Evolutionary conservation across 2,888 invertebrate species (phyloP).

Genomic region (Monopis laevigella): DNA sequence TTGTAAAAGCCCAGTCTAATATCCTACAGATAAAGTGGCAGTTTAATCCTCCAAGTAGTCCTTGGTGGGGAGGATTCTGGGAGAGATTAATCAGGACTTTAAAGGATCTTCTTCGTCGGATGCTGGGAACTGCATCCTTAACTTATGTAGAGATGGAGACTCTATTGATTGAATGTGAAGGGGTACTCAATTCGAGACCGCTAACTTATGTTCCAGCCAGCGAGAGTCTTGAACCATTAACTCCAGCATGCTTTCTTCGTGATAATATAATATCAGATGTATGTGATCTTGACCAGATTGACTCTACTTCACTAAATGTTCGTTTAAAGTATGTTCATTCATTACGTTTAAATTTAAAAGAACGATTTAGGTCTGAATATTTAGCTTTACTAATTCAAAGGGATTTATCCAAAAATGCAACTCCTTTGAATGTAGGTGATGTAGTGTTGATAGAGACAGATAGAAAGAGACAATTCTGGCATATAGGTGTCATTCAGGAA

Average conservation of each 20-base stretch:
- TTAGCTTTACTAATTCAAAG: background rate
- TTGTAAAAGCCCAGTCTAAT: background rate
- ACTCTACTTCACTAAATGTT: background rate
- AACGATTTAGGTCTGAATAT: slow-evolving; percentile 13
- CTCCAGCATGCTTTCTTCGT: slow-evolving; percentile 10
- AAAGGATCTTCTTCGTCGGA: slow-evolving; percentile 31
- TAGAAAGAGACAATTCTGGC: background rate
- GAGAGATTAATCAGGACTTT: slow-evolving; percentile 34
- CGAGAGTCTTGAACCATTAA: slow-evolving; percentile 5
- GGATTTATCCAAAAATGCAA: background rate
- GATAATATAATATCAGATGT: slow-evolving; percentile 12
- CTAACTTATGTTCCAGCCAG: background rate
- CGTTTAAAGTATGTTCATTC: background rate
- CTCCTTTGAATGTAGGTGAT: slow-evolving; percentile 6
- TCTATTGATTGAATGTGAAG: slow-evolving; percentile 17
- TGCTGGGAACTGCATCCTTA: slow-evolving; percentile 26
- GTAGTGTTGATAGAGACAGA: slow-evolving; percentile 9
- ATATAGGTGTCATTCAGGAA: slow-evolving; percentile 1
- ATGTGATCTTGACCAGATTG: slow-evolving; percentile 3
- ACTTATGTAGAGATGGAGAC: slow-evolving; percentile 13
- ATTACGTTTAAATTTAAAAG: slow-evolving; percentile 15
- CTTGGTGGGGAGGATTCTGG: slow-evolving; percentile 47
- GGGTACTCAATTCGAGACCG: background rate
- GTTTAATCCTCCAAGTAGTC: slow-evolving; percentile 34
- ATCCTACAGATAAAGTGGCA: slow-evolving; percentile 19